A percentile compares a stretch with the other conserved stretches of the same genome.
phyloP scores from a whole-genome alignment of 30 jellyfish, hydroid and myxozoan genomes.

The Hydra vulgaris region DNA sequence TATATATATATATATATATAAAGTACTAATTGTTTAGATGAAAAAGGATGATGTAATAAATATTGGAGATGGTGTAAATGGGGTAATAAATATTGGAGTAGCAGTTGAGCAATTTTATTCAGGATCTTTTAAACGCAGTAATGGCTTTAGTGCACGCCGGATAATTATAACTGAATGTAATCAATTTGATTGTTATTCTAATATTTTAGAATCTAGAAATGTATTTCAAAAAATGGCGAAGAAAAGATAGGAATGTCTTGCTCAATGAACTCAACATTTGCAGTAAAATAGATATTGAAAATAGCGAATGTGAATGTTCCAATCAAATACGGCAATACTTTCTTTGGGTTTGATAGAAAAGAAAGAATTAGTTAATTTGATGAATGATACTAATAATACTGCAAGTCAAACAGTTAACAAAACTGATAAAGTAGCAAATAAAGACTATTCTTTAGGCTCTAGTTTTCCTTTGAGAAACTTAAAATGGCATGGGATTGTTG shows the following conservation, averaged over 20 bases:
- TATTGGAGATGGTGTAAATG: no score
- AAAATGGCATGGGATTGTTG: not conserved
- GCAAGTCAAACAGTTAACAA: not conserved
- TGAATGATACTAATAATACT: not conserved
- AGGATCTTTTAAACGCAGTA: not conserved
- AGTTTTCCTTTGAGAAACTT: not conserved
- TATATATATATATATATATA: no score
- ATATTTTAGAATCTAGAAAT: not conserved
- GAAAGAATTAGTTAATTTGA: not conserved
- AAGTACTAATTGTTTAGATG: not conserved
- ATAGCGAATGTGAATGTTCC: not conserved
- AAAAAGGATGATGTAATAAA: not conserved
- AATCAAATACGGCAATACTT: not conserved
- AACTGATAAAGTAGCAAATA: not conserved
- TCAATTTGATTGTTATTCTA: not conserved
- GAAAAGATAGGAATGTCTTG: not conserved
- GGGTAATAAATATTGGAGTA: not conserved
- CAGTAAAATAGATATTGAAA: not conserved
- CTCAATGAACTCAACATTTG: not conserved
- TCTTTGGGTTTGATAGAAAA: not conserved
- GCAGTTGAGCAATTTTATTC: not conserved
- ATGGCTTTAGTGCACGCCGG: not conserved
- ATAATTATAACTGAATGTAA: not conserved
- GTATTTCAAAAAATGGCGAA: not conserved
- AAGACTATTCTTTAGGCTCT: not conserved